Conservation (phyloP, 2,113 vertebrate genomes). For the Sclerurus mexicanus region DNA sequence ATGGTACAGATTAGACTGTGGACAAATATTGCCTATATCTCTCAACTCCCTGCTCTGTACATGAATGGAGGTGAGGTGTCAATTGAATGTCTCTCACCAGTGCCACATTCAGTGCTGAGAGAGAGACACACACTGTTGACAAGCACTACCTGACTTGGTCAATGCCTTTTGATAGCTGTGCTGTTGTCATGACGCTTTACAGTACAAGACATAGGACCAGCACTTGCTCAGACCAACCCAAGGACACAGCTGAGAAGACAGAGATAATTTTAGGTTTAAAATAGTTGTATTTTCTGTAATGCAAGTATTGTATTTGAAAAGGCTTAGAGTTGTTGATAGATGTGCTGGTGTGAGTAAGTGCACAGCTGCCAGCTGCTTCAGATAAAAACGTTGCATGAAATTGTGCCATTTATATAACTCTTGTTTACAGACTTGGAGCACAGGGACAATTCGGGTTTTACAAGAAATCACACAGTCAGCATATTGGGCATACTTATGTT, state of each 20-base stretch:
- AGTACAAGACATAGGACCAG: background rate
- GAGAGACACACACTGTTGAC: background rate
- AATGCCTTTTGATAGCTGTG: background rate
- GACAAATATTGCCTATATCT: background rate
- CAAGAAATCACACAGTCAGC: background rate
- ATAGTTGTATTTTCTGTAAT: background rate
- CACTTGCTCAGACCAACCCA: background rate
- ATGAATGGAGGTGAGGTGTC: background rate
- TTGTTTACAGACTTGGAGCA: background rate
- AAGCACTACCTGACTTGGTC: background rate
- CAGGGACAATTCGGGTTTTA: background rate
- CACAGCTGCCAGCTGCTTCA: conserved; percentile 32
- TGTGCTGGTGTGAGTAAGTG: conserved; percentile 1
- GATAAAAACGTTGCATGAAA: background rate
- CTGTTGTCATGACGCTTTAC: background rate
- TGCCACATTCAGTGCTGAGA: background rate
- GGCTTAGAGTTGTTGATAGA: conserved; percentile 4
- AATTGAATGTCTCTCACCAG: background rate
- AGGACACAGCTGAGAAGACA: background rate
- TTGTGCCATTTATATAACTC: conserved; percentile 3
- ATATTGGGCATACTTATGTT: background rate
- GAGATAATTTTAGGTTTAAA: background rate
- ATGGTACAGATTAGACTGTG: rapidly evolving
- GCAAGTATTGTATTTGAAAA: background rate
- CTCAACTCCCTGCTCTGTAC: background rate